phyloP scores from a whole-genome alignment of 2,113 vertebrate species.

The Lota lota region DNA sequence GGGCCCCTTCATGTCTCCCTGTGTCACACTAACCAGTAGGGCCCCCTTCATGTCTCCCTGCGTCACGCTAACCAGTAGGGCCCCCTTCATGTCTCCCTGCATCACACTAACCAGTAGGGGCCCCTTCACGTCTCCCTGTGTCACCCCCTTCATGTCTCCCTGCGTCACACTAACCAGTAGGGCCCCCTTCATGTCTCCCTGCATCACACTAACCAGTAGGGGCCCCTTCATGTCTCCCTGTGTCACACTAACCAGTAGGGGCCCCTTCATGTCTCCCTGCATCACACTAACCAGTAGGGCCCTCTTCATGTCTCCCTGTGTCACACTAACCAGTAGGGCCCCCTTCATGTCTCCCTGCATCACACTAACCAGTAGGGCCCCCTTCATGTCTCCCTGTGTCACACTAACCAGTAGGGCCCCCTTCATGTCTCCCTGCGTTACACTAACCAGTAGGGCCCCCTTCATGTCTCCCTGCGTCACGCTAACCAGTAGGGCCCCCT shows the following conservation, averaged over 20 bases:
- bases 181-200: slow-evolving; percentile 11
- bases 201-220: not conserved
- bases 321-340: slow-evolving; percentile 9
- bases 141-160: too few relatives aligned
- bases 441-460: slow-evolving; percentile 13
- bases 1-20: slow-evolving; percentile 12
- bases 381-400: not conserved
- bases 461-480: too few relatives aligned
- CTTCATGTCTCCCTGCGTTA: too few relatives aligned
- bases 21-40: not conserved
- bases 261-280: slow-evolving; percentile 6
- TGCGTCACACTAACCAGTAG: not conserved
- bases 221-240: slow-evolving; percentile 11
- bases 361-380: slow-evolving; percentile 12
- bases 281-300: slow-evolving; percentile 1
- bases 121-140: too few relatives aligned
- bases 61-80: not conserved
- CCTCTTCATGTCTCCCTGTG: slow-evolving; percentile 5
- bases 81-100: slow-evolving; percentile 6
- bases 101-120: slow-evolving; percentile 1
- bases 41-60: slow-evolving; percentile 11
- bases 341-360: not conserved
- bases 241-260: slow-evolving; percentile 1
- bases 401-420: slow-evolving; percentile 13
- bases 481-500: slow-evolving; percentile 12